These are phyloP conservation scores for Caenorhabditis afra DNA, from an alignment of 2,888 invertebrate genomes.

Conservation along the genomic window DNA sequence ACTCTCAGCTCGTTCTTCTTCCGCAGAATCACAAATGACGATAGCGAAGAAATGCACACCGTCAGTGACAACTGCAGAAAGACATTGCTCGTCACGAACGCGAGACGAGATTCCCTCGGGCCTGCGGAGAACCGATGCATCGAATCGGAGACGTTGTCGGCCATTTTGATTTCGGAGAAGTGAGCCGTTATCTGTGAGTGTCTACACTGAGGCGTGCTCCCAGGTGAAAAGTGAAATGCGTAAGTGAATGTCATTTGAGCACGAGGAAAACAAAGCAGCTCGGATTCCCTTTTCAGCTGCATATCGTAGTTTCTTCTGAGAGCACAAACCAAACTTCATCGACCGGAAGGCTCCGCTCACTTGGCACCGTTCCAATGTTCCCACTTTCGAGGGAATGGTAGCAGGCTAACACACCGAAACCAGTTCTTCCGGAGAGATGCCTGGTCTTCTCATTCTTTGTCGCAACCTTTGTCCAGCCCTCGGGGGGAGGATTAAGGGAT, in stretches of 20 bases:
- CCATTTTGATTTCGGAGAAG: too few species aligned
- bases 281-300: too few species aligned
- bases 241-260: too few species aligned
- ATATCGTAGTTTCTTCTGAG: too few species aligned
- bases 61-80: background rate
- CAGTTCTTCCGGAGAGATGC: background rate
- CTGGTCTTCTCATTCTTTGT: background rate
- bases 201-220: background rate
- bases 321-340: too few species aligned
- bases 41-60: background rate
- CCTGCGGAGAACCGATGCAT: background rate
- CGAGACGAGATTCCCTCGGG: background rate
- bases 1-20: background rate
- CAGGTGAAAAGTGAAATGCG: background rate
- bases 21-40: constrained; percentile 1
- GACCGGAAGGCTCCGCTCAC: too few species aligned
- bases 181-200: too few species aligned
- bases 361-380: too few species aligned
- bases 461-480: constrained; percentile 11
- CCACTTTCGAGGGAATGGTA: too few species aligned
- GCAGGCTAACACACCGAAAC: background rate
- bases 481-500: constrained; percentile 44
- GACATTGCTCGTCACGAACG: background rate
- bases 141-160: background rate
- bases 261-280: too few species aligned